These are phyloP conservation scores for Emmelina monodactyla DNA, from an alignment of 2,888 invertebrate genomes.

Conservation along the genomic window DNA sequence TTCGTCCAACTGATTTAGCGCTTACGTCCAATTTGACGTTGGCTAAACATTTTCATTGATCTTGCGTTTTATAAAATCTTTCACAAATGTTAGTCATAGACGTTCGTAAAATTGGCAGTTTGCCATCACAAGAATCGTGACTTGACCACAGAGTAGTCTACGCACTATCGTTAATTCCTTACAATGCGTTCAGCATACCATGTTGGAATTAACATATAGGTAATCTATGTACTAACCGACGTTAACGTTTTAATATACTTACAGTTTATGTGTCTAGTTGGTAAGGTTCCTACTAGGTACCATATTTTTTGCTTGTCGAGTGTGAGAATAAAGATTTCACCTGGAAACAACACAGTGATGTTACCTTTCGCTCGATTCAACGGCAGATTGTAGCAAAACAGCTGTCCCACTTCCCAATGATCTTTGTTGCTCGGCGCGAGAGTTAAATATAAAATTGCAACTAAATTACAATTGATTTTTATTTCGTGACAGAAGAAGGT, in stretches of 20 bases:
- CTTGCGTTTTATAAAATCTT: constrained; percentile 3
- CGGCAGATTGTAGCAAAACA: constrained; percentile 48
- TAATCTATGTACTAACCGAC: constrained; percentile 24
- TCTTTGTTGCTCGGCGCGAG: constrained; percentile 36
- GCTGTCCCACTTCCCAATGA: constrained; percentile 55
- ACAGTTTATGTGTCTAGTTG: no score
- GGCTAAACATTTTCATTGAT: constrained; percentile 31
- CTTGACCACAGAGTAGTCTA: constrained; percentile 22
- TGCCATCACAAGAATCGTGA: constrained; percentile 40
- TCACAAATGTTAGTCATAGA: constrained; percentile 3
- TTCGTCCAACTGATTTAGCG: no score
- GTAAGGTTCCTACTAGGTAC: neutral
- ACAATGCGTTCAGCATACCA: constrained; percentile 34
- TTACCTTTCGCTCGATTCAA: constrained; percentile 59
- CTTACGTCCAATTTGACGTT: no score
- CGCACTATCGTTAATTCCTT: neutral
- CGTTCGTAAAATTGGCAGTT: constrained; percentile 35
- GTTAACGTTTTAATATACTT: no score
- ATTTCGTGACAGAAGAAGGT: no score
- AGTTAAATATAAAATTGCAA: no score
- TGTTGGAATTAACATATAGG: constrained; percentile 44
- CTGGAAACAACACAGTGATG: constrained; percentile 42
- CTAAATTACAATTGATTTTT: no score
- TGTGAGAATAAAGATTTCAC: constrained; percentile 60
- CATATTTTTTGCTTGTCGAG: constrained; percentile 40